phyloP scores from a whole-genome alignment of 2,888 invertebrate species.

The Metallyticus violacea region DNA sequence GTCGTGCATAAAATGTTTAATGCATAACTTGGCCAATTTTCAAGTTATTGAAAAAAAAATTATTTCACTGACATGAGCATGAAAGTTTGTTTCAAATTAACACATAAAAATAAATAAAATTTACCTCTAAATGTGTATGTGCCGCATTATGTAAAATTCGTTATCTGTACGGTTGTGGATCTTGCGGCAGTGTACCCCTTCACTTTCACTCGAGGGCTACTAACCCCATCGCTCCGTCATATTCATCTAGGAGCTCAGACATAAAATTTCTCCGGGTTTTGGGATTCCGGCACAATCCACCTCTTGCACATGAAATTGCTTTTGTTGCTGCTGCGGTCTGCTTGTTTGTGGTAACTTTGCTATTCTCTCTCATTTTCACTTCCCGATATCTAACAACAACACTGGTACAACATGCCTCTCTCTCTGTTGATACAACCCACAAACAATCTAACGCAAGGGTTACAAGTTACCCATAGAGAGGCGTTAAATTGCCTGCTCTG shows the following conservation, averaged over 20 bases:
- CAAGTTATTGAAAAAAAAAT: too few relatives aligned
- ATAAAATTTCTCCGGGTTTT: too few relatives aligned
- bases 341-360: neutral
- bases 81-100: too few relatives aligned
- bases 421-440: conserved; percentile 23
- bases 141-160: too few relatives aligned
- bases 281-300: neutral
- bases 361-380: neutral
- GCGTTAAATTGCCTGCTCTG: conserved; percentile 17
- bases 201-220: neutral
- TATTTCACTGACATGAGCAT: too few relatives aligned
- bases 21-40: too few relatives aligned
- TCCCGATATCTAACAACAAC: neutral
- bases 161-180: too few relatives aligned
- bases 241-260: neutral
- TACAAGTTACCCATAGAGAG: conserved; percentile 11
- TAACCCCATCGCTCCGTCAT: neutral
- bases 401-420: neutral
- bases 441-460: conserved; percentile 15
- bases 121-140: too few relatives aligned
- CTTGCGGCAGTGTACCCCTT: too few relatives aligned
- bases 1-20: too few relatives aligned
- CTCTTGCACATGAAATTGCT: neutral
- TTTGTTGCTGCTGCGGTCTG: neutral
- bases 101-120: too few relatives aligned